Base-by-base conservation (phyloP, 2,888 invertebrate genomes). In the Acleris cristana region DNA sequence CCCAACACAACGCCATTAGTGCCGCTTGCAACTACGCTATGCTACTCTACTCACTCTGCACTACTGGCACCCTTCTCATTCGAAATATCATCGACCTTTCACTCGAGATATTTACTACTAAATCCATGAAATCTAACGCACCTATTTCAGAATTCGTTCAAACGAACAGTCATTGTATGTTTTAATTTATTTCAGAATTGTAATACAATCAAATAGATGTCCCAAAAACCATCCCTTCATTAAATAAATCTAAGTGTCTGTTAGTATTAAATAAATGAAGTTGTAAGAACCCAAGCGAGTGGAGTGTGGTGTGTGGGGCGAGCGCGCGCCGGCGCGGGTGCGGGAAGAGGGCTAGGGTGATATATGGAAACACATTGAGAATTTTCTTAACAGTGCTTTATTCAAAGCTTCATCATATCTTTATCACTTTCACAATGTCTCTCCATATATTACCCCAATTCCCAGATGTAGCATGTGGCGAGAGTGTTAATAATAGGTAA, bases 401-500 rank as follows among this genome's bases (percentile, higher is more conserved):
- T 94, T 94, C 90, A 94, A 91, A 93, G 94, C 94, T 91, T 92
- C 94, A 92, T 91, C 91, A 89, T 90, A 90, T 91, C 89, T 90
- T 91, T 90, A 91, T 92, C 92, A 92, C 88, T 91, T 92, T 94
- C 94, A 94, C 94, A 94, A 94, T 94, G 94, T 94, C 94, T 93
- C 94, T 94, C 94, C 94, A 94, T 94, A 93, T 92, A 87, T 93
- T 95, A 95, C 95, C 96, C 96, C 93, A 92, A 91, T 93, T 93
- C 93, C 92, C 93, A 93, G 82, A 93, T 93, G 93, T 93, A 93
- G 93, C 93, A 93, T 86, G 91, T 92, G 84, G 90, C 90, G 84
- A 84, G 89, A 89, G 90, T 85, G 83, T 88, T 80, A 80, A 83
- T 79, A 51, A 40, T 40, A 87, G 84, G 87, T 88, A 86, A 88